Conservation (phyloP, 2,888 invertebrate genomes). For the Xanthorhoe designata region DNA sequence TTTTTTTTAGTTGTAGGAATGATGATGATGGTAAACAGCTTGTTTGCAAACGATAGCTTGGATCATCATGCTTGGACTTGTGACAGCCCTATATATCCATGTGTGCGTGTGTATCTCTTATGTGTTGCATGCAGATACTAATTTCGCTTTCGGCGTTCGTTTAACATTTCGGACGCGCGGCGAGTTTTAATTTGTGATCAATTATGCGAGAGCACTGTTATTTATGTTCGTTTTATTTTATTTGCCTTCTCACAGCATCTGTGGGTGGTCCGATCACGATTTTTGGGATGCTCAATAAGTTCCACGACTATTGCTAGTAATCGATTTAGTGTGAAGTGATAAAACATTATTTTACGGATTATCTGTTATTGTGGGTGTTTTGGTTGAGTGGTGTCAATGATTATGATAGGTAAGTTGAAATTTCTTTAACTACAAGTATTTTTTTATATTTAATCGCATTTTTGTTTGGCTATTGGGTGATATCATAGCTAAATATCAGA, state of each 20-base stretch:
- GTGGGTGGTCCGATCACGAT: constrained; percentile 85
- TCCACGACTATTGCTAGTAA: constrained; percentile 68
- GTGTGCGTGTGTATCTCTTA: constrained; percentile 54
- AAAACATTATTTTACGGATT: constrained; percentile 39
- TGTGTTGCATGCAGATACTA: constrained; percentile 62
- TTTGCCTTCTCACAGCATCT: constrained; percentile 79
- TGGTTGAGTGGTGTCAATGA: constrained; percentile 24
- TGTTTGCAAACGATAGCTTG: neutral
- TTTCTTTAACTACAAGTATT: neutral
- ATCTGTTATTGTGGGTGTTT: constrained; percentile 28
- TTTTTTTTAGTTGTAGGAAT: neutral
- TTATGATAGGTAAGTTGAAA: constrained; percentile 22
- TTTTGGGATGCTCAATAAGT: constrained; percentile 78
- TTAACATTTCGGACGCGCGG: constrained; percentile 81
- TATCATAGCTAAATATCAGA: no score
- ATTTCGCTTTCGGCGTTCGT: constrained; percentile 80
- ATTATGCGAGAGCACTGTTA: constrained; percentile 84
- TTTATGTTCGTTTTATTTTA: constrained; percentile 85
- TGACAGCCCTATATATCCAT: constrained; percentile 25
- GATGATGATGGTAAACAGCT: neutral
- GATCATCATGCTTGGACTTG: neutral
- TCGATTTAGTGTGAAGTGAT: constrained; percentile 46
- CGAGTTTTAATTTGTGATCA: constrained; percentile 86
- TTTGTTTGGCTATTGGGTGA: no score
- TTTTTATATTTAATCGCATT: no score